These are phyloP conservation scores for Emydura subglobosa DNA, from an alignment of 2,113 vertebrate species.

Conservation along the genomic window DNA sequence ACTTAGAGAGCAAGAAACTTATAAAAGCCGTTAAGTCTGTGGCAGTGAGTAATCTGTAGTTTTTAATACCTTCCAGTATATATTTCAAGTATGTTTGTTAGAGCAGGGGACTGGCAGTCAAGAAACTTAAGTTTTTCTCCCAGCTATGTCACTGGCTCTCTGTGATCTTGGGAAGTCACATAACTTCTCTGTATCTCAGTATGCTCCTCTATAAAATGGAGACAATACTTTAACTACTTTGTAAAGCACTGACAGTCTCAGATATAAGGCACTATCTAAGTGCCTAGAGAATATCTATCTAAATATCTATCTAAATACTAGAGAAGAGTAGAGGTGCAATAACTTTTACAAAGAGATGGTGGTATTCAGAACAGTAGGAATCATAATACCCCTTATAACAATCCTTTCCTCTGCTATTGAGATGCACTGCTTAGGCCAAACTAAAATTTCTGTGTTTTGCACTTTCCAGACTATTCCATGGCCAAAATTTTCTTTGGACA, in stretches of 20 bases:
- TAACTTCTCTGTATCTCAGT: not conserved
- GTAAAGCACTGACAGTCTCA: not conserved
- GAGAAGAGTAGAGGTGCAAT: not conserved
- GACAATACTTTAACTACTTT: not conserved
- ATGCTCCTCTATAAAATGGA: not conserved
- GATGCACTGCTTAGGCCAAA: not conserved
- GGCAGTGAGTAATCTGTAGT: slow-evolving; percentile 87
- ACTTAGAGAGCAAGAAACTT: slow-evolving; percentile 98
- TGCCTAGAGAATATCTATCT: too few relatives aligned
- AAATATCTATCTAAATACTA: not conserved
- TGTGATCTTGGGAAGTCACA: not conserved
- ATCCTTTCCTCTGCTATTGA: not conserved
- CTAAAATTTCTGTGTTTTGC: not conserved
- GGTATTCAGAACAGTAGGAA: not conserved
- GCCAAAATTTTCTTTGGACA: not conserved
- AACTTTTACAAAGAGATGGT: not conserved
- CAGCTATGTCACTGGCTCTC: not conserved
- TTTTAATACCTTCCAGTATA: not conserved
- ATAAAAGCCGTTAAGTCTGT: slow-evolving; percentile 99
- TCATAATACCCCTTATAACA: not conserved
- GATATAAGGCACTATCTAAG: not conserved
- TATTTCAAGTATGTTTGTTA: not conserved
- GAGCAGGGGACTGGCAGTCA: not conserved
- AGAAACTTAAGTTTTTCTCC: not conserved
- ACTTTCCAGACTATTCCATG: not conserved